Conservation (phyloP, 2,888 invertebrate genomes). For the Peribatodes rhomboidaria region DNA sequence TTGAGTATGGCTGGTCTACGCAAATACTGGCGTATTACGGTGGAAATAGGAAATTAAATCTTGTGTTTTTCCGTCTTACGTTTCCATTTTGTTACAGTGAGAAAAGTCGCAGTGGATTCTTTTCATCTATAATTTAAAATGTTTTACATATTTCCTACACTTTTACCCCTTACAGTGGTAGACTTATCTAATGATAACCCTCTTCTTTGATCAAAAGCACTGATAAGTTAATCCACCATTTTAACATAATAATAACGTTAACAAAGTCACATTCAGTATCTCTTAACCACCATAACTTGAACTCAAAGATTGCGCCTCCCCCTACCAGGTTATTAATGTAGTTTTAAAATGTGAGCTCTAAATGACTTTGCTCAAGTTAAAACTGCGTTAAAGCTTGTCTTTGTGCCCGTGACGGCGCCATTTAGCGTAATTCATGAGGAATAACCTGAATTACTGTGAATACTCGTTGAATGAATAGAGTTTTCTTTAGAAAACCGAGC, state of each 20-base stretch:
- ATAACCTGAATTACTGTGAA: slow-evolving; percentile 43
- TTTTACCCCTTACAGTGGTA: too few species aligned
- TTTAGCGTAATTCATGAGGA: slow-evolving; percentile 68
- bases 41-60: slow-evolving; percentile 10
- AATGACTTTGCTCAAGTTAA: slow-evolving; percentile 76
- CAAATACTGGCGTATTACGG: slow-evolving; percentile 30
- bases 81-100: not conserved
- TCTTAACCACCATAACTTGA: slow-evolving; percentile 58
- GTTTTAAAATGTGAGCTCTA: slow-evolving; percentile 79
- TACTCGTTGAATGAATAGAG: slow-evolving; percentile 36
- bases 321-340: slow-evolving; percentile 78
- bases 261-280: slow-evolving; percentile 22
- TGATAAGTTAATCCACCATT: too few species aligned
- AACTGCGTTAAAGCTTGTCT: slow-evolving; percentile 73
- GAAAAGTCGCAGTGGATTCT: too few species aligned
- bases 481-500: slow-evolving; percentile 25
- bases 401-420: slow-evolving; percentile 71
- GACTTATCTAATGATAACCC: too few species aligned
- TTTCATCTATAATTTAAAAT: too few species aligned
- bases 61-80: not conserved
- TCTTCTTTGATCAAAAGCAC: too few species aligned
- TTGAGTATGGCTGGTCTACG: too few species aligned
- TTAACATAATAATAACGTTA: not conserved
- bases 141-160: too few species aligned
- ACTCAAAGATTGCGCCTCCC: slow-evolving; percentile 60